A percentile compares a stretch with the other conserved stretches of the same genome.
Conservation (phyloP, 2,888 invertebrate genomes). For the Leptinotarsa juncta region DNA sequence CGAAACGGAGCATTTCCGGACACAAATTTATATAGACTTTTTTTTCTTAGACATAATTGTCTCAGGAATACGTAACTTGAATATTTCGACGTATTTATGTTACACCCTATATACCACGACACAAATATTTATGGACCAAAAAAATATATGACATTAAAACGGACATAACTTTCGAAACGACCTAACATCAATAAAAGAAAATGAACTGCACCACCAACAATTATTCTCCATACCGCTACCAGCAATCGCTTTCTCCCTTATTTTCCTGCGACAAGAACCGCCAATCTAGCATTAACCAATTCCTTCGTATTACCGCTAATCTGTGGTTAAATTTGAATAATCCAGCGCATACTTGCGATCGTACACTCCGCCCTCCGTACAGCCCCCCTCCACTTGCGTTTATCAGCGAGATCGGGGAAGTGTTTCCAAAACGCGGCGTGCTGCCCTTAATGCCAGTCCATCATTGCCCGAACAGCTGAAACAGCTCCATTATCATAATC, state of each 20-base stretch:
- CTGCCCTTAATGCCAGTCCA: slow-evolving; percentile 17
- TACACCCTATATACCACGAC: no score
- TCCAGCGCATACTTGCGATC: slow-evolving; percentile 52
- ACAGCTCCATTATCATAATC: not conserved
- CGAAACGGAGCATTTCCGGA: no score
- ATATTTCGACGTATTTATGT: no score
- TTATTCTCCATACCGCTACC: not conserved
- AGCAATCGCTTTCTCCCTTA: slow-evolving; percentile 25
- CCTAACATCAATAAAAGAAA: not conserved
- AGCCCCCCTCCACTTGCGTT: slow-evolving; percentile 47
- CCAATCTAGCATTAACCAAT: slow-evolving; percentile 45
- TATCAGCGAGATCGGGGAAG: slow-evolving; percentile 52
- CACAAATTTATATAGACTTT: no score
- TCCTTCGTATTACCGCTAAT: slow-evolving; percentile 46
- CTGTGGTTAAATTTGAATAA: slow-evolving; percentile 56
- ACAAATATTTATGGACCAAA: no score
- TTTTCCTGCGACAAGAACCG: slow-evolving; percentile 34
- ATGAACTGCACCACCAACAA: not conserved
- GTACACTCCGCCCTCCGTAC: slow-evolving; percentile 52
- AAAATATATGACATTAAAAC: no score
- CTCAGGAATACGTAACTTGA: no score
- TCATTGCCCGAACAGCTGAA: slow-evolving; percentile 16
- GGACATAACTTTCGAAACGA: not conserved
- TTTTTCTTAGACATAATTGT: no score
- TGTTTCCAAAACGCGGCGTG: slow-evolving; percentile 50